Base-by-base conservation (phyloP, 2,113 vertebrate species). In the Oriolus oriolus region DNA sequence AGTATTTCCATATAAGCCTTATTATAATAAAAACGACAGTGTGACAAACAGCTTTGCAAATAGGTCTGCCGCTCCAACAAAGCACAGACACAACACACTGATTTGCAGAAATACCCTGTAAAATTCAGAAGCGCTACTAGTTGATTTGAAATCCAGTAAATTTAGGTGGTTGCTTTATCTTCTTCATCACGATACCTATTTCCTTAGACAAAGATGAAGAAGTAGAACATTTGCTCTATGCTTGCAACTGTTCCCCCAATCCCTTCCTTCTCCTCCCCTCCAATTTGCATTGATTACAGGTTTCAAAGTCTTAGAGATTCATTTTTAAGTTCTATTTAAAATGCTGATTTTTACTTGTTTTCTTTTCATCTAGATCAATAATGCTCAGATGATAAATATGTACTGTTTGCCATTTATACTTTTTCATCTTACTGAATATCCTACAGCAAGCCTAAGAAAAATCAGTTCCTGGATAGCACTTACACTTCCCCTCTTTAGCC, bases 281-380 rank as follows among this genome's bases (percentile, higher is more conserved):
- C 83, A 86, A 95, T 95, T 92, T 94, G 68, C 80, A 47, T 73
- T 94, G 93, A 96, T 96, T 96, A 93, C 70, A 88, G 78, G 66
- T 93, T 96, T 95, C 79, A 73, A 95, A 93, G 65, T 94, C 85
- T 78, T 45, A 20, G 56, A 78, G 85, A 89, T 68, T 83, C 1
- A 63, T 93, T 94, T 96, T 90, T 35, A 96, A 88, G 45, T 87
- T 96, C 93, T 75, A 61, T 89, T 96, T 96, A 90, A 94, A 96
- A 96, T 75, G 88, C 83, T 94, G 90, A 95, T 96, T 96, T 96
- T 93, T 44, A 90, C 95, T 96, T 96, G 95, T 93, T 95, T 95
- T 68, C 83, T 90, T 95, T 95, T 92, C 83, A 92, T 75, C 73
- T 87, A 89, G 80, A 90, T 96, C 92, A 95, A 93, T 92, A 94